Evolutionary conservation across 2,113 vertebrate species (phyloP).

Genomic region (Pachyramphus minor): DNA sequence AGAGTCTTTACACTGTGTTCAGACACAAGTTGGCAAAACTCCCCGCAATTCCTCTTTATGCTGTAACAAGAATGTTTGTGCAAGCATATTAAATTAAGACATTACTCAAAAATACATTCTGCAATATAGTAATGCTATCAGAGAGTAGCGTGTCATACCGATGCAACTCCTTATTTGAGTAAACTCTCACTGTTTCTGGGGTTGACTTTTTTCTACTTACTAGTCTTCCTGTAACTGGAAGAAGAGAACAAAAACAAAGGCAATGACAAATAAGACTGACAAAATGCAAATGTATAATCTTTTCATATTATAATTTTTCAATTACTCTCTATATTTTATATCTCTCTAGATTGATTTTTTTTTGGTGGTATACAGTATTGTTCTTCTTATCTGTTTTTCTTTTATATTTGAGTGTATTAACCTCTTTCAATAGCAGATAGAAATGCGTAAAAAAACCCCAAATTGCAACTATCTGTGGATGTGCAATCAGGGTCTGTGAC

Average conservation of each 20-base stretch:
- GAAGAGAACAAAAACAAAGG: background rate
- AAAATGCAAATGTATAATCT: background rate
- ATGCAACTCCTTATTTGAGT: background rate
- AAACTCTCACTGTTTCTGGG: background rate
- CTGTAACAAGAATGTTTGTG: background rate
- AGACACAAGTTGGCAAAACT: background rate
- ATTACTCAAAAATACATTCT: background rate
- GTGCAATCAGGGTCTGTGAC: background rate
- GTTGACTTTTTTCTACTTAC: background rate
- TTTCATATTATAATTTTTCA: background rate
- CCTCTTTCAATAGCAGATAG: background rate
- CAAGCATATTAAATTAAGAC: background rate
- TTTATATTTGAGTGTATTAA: background rate
- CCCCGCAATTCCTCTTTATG: background rate
- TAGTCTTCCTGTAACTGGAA: background rate
- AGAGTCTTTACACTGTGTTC: background rate
- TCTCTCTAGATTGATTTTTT: background rate
- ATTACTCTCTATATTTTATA: background rate
- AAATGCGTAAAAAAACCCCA: background rate
- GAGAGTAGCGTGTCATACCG: background rate
- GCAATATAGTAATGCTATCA: background rate
- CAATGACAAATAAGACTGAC: background rate
- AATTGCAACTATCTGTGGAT: background rate
- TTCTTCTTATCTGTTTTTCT: background rate
- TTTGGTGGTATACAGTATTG: background rate